Evolutionary conservation across 2,797 vertebrate species (phyloP), one percentile per base, ranked within the genome.

Genomic region (Ataeniobius toweri): DNA sequence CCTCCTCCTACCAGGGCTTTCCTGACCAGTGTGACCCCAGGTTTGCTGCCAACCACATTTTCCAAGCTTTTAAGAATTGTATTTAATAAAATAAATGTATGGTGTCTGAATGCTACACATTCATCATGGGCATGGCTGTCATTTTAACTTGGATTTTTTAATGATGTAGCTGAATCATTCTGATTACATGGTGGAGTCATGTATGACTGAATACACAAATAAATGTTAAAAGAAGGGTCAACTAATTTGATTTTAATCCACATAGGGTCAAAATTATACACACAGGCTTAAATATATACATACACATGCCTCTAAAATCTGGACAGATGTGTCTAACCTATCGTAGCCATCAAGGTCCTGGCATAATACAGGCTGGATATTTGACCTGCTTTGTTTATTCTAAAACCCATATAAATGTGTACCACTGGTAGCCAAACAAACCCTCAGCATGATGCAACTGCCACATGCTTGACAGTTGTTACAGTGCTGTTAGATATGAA

Each of bases 1-100:
- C 63, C 69, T 36, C 46, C 73, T 59, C 22, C 0, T 0, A 26
- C 41, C 44, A 48, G 41, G 67, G 63, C 44, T 5, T 51, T 56
- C 75, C 89, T 90, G 83, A 86, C 83, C 5, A 26, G 83, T 83
- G 65, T 89, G 81, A 72, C 80, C 91, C 91, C 88, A 61, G 80
- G 76, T 76, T 87, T 87, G 90, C 89, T 89, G 89, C 81, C 73
- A 84, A 90, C 71, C 83, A 82, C 80, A 55, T 36, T 36, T 65
- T 9, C 61, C 9, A 65, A 39, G 83, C 80, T 71, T 80, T 36
- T 48, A 81, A 77, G 85, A 56, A 86, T 24, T 39, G 20, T 13
- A 41, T 41, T 67, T 12, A 24, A 22, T 44, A 14, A 24, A 67
- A 67, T 65, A 67, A 24, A 36, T 41, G 18, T 14, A 24, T 6